Evolutionary conservation across 2,797 vertebrate species (phyloP).

Genomic region (Peromyscus nudipes): DNA sequence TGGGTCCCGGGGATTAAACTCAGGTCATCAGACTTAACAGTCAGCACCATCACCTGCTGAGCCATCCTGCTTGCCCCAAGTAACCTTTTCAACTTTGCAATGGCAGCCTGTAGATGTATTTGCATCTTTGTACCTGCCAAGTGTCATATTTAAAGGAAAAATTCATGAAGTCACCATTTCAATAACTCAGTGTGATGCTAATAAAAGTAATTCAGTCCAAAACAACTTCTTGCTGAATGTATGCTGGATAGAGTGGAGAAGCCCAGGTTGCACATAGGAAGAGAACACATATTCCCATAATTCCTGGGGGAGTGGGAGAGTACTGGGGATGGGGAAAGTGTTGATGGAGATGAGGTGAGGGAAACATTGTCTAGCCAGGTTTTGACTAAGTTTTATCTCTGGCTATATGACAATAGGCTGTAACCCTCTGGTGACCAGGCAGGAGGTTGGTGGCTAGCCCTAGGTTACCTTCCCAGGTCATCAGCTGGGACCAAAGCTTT

Average conservation of each 20-base stretch:
- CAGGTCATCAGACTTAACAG: background rate
- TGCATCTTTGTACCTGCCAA: background rate
- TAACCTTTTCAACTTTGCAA: background rate
- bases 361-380: background rate
- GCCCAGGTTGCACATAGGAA: accelerated
- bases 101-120: background rate
- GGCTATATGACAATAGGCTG: background rate
- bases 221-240: background rate
- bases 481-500: background rate
- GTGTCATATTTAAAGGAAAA: background rate
- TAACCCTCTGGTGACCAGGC: background rate
- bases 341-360: background rate
- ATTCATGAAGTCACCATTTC: background rate
- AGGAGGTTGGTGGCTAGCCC: background rate
- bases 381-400: background rate
- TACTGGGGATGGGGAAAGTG: accelerated
- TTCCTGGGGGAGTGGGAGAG: background rate
- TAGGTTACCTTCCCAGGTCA: background rate
- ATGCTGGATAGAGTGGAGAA: background rate
- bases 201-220: background rate
- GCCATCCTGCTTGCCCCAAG: background rate
- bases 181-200: background rate
- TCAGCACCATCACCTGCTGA: background rate
- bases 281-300: background rate
- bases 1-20: background rate